Conservation (phyloP, 2,113 vertebrate species). For the Amphiprion percula region DNA sequence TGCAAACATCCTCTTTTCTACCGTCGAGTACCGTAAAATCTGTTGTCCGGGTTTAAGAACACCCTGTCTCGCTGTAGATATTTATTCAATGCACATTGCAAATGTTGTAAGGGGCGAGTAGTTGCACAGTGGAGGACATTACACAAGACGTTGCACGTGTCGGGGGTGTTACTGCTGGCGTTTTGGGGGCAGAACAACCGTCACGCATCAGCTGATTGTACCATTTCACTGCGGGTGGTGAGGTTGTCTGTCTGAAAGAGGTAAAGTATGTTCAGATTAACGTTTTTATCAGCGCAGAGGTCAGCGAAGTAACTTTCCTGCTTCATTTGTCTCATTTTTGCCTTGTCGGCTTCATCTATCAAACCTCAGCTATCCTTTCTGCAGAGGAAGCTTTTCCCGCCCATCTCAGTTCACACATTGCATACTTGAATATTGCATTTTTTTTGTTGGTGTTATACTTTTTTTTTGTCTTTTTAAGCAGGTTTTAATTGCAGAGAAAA, state of each 20-base stretch:
- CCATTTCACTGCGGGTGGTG: neutral
- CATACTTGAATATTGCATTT: constrained; percentile 48
- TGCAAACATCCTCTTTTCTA: too few species aligned
- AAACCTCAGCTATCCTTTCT: constrained; percentile 31
- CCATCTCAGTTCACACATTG: constrained; percentile 26
- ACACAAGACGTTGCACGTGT: constrained; percentile 36
- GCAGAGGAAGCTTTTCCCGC: neutral
- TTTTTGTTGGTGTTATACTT: constrained; percentile 60
- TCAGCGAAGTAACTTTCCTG: neutral
- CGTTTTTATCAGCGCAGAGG: too few species aligned
- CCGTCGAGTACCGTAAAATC: too few species aligned
- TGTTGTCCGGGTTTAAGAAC: neutral
- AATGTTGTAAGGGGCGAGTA: neutral
- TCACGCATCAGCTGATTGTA: neutral
- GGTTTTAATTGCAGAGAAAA: constrained; percentile 74
- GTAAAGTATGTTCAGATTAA: too few species aligned
- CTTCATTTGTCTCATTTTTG: neutral
- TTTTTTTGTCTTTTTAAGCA: constrained; percentile 77
- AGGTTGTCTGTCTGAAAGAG: too few species aligned
- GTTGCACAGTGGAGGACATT: constrained; percentile 39
- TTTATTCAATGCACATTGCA: neutral
- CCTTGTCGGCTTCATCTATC: constrained; percentile 31
- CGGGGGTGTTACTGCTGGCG: neutral
- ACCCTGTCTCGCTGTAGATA: neutral
- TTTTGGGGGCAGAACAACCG: neutral